These are phyloP conservation scores for Junonia oenone DNA, from an alignment of 2,888 invertebrate genomes.

Conservation along the genomic window DNA sequence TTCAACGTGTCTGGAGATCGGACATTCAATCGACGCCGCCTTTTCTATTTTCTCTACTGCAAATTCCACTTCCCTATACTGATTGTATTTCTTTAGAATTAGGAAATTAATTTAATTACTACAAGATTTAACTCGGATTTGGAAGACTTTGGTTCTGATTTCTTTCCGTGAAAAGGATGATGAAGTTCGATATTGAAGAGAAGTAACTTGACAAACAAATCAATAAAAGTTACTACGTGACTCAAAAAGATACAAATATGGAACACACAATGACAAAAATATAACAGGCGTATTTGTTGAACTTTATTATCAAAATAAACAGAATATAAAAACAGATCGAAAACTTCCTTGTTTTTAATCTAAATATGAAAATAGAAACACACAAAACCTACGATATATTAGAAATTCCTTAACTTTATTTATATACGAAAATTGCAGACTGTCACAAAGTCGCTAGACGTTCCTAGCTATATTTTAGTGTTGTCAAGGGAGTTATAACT, in stretches of 20 bases:
- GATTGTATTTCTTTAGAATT: not conserved
- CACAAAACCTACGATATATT: not conserved
- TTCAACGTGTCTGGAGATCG: constrained; percentile 39
- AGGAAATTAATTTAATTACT: not conserved
- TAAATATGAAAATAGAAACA: constrained; percentile 1
- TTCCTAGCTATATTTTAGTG: not conserved
- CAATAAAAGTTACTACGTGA: not conserved
- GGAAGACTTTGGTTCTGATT: too few species aligned
- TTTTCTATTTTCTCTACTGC: constrained; percentile 23
- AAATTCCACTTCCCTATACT: constrained; percentile 12
- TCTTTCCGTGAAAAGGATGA: too few species aligned
- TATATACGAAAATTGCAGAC: constrained; percentile 2
- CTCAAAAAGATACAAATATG: not conserved
- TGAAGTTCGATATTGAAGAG: too few species aligned
- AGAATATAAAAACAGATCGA: not conserved
- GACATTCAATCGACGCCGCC: constrained; percentile 32
- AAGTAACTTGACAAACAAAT: too few species aligned
- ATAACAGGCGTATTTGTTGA: not conserved
- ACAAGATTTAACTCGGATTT: not conserved
- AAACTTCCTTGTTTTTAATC: not conserved
- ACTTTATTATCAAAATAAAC: not conserved
- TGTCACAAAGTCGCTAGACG: constrained; percentile 2
- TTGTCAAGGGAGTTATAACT: constrained; percentile 1
- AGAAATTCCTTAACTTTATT: not conserved
- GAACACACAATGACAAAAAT: not conserved